These are phyloP conservation scores for Rhorus exstirpatorius DNA, from an alignment of 2,888 invertebrate species.

Conservation along the genomic window DNA sequence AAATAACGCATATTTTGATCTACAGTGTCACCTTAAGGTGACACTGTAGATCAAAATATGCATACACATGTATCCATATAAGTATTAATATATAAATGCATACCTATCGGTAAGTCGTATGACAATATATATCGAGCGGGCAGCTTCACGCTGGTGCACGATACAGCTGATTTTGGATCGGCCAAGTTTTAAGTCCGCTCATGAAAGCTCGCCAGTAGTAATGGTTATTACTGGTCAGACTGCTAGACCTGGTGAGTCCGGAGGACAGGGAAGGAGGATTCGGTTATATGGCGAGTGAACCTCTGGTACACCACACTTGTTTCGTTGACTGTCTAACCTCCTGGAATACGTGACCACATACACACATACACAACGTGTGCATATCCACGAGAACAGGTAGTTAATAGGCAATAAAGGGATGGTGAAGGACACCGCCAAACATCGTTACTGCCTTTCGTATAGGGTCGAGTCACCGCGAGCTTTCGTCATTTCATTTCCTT, in stretches of 20 bases:
- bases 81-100: slow-evolving; percentile 1
- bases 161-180: slow-evolving; percentile 41
- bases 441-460: slow-evolving; percentile 76
- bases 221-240: slow-evolving; percentile 80
- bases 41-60: slow-evolving; percentile 16
- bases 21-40: too few relatives aligned
- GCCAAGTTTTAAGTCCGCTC: slow-evolving; percentile 78
- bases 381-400: slow-evolving; percentile 73
- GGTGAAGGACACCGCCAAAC: slow-evolving; percentile 65
- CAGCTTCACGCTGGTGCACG: background rate
- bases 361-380: slow-evolving; percentile 5
- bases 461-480: slow-evolving; percentile 45
- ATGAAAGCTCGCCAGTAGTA: slow-evolving; percentile 79
- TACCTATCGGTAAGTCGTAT: background rate
- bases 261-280: slow-evolving; percentile 76
- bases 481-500: slow-evolving; percentile 18
- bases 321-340: slow-evolving; percentile 30
- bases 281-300: slow-evolving; percentile 49
- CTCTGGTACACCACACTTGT: slow-evolving; percentile 33
- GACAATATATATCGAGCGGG: slow-evolving; percentile 15
- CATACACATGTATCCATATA: background rate
- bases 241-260: slow-evolving; percentile 71
- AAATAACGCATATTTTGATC: too few relatives aligned
- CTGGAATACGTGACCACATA: slow-evolving; percentile 26
- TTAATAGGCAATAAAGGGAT: slow-evolving; percentile 81